A percentile compares a stretch with the other conserved stretches of the same genome.
These are phyloP conservation scores for Dicranocentrus wangi DNA, from an alignment of 2,888 invertebrate genomes.

Conservation along the genomic window DNA sequence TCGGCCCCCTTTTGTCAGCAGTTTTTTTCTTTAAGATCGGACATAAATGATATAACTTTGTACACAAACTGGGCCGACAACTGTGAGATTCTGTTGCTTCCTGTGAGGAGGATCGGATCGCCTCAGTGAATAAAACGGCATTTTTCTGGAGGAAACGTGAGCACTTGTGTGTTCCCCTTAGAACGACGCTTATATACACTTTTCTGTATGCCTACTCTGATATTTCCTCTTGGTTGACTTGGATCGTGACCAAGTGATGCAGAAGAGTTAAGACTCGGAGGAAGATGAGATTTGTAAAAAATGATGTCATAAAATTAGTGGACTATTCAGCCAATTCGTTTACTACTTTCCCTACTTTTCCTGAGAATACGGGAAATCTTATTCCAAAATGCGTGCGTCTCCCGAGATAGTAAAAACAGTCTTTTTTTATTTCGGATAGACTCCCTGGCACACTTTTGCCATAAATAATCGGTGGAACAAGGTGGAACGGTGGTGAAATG, in stretches of 20 bases:
- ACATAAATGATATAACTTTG: conserved; percentile 25
- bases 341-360: not conserved
- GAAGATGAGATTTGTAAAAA: conserved; percentile 55
- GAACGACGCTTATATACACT: too few species aligned
- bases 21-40: conserved; percentile 14
- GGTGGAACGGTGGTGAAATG: conserved; percentile 56
- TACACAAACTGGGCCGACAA: conserved; percentile 11
- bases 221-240: not conserved
- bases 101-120: too few species aligned
- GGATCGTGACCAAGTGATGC: conserved; percentile 48
- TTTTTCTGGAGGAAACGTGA: conserved; percentile 4
- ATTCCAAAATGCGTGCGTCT: not conserved
- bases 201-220: not conserved
- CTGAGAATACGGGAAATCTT: not conserved
- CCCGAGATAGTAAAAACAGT: too few species aligned
- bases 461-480: conserved; percentile 54
- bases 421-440: too few species aligned
- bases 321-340: conserved; percentile 42
- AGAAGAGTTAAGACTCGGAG: not conserved
- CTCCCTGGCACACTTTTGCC: conserved; percentile 33
- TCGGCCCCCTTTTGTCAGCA: conserved; percentile 11
- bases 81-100: not conserved
- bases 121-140: not conserved
- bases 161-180: not conserved
- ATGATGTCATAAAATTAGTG: conserved; percentile 52